Evolutionary conservation across 2,113 vertebrate species (phyloP).

Genomic region (Rhinolophus sinicus): DNA sequence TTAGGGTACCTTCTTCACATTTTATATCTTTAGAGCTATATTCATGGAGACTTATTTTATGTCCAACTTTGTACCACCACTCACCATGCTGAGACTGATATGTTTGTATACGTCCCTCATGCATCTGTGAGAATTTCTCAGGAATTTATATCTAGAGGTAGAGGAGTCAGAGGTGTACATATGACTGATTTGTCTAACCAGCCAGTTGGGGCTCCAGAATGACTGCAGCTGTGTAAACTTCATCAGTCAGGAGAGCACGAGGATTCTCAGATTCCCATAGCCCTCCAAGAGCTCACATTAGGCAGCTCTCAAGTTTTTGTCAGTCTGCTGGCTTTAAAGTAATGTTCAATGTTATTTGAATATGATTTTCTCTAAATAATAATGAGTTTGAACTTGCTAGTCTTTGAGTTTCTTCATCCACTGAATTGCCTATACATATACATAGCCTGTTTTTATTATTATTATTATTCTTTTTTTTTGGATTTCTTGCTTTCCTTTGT

Average conservation of each 20-base stretch:
- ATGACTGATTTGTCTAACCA: not conserved
- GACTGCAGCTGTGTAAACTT: not conserved
- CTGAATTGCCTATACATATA: not conserved
- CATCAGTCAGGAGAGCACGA: fast-evolving
- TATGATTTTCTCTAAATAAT: not conserved
- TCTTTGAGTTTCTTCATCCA: not conserved
- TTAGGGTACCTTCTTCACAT: not conserved
- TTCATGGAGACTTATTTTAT: not conserved
- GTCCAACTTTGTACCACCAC: not conserved
- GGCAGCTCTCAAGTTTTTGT: not conserved
- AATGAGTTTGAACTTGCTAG: not conserved
- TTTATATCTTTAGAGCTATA: not conserved
- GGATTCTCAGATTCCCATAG: no score
- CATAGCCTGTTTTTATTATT: not conserved
- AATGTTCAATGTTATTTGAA: not conserved
- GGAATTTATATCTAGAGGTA: not conserved
- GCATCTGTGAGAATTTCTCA: not conserved
- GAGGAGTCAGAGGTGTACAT: not conserved
- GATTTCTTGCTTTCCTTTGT: not conserved
- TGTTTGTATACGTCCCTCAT: not conserved
- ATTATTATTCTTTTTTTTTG: not conserved
- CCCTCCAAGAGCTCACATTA: no score
- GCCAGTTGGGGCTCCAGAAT: not conserved
- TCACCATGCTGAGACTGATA: not conserved
- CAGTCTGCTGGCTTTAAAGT: not conserved